Evolutionary conservation across 2,113 vertebrate species (phyloP), one percentile per base, ranked within the genome.

Genomic region (Arvicanthis niloticus): DNA sequence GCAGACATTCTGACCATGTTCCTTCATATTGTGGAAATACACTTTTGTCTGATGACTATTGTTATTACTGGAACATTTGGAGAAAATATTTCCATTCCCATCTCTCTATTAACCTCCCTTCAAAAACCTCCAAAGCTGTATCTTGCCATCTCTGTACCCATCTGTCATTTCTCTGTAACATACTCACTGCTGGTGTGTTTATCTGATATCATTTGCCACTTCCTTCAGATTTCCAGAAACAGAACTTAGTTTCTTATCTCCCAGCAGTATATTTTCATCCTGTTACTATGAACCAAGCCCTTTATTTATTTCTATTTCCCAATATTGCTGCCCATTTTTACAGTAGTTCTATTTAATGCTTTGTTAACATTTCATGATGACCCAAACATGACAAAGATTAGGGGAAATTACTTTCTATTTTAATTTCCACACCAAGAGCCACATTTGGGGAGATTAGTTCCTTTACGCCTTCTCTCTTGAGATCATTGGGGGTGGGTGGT

Each of bases 201-300:
- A 12, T 58, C 85, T 91, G 95, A 93, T 94, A 93, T 34, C 62
- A 24, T 60, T 84, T 92, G 91, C 62, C 5, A 21, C 88, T 97
- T 95, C 96, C 97, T 95, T 65, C 19, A 89, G 42, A 94, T 87
- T 91, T 62, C 89, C 91, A 95, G 68, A 80, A 67, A 96, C 84
- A 87, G 37, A 34, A 70, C 24, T 9, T 45, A 24, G 16, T 65
- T 73, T 96, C 75, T 95, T 96, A 95, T 95, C 94, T 89, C 77
- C 42, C 22, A 26, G 42, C 10, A 88, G 7, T 77, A 84, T 17
- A 34, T n/a, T 97, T n/a, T 97, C 95, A 82, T 95, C 78, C 56
- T 48, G 0, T 22, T 24, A 89, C 67, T 42, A 67, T 70, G 65
- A 58, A n/a, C 65, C 3, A 96, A 77, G 82, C 1, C 76, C 21